Percentiles rank a stretch among this genome's conserved stretches.
Evolutionary conservation across 1,140 invertebrate species (phyloP).

Genomic region (Drosophila teissieri): DNA sequence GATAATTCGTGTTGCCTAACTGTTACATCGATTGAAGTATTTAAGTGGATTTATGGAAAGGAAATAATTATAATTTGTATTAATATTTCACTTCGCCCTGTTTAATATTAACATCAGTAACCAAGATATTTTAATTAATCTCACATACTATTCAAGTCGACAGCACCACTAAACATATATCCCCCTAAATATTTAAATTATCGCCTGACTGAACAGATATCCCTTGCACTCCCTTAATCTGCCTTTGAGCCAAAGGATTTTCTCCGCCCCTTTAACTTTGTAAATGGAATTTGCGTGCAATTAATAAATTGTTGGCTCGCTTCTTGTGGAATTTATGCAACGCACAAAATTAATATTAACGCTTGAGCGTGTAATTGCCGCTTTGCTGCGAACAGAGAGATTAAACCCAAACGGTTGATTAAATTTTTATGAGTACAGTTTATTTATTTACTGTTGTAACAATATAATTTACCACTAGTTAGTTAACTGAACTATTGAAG

Average conservation of each 20-base stretch:
- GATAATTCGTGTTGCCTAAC: slow-evolving; percentile 13
- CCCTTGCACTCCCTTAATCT: not conserved
- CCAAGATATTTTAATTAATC: too few species aligned
- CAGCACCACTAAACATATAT: not conserved
- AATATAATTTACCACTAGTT: slow-evolving; percentile 35
- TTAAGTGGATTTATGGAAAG: not conserved
- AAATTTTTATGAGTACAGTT: slow-evolving; percentile 48
- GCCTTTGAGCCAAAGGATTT: slow-evolving; percentile 1
- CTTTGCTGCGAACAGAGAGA: slow-evolving; percentile 15
- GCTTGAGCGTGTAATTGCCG: slow-evolving; percentile 8
- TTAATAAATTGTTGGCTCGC: slow-evolving; percentile 44
- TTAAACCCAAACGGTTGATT: slow-evolving; percentile 50
- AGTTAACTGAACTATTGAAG: slow-evolving; percentile 3
- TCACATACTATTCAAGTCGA: too few species aligned
- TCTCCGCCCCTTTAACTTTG: not conserved
- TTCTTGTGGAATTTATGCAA: slow-evolving; percentile 41
- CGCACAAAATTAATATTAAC: slow-evolving; percentile 32
- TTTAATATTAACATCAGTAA: not conserved
- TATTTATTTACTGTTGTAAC: slow-evolving; percentile 41
- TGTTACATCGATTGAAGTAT: not conserved
- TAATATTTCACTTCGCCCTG: too few species aligned
- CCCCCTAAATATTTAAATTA: not conserved
- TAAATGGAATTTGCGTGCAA: slow-evolving; percentile 30
- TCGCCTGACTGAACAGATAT: too few species aligned
- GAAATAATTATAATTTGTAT: not conserved